Base-by-base conservation (phyloP, 2,888 invertebrate genomes). In the Tholera decimalis region DNA sequence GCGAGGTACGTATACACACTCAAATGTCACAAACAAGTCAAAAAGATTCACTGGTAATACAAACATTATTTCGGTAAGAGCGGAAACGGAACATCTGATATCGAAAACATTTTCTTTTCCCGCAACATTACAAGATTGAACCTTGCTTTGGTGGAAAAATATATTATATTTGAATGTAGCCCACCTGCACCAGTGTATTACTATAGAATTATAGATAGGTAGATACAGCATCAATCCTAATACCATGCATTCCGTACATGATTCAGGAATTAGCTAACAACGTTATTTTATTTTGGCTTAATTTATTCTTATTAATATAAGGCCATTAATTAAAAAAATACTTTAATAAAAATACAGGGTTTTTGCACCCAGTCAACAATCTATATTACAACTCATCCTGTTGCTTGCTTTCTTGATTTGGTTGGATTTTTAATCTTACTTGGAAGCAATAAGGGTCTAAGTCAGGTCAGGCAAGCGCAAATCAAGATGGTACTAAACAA, bases 51-150 rank as follows among this genome's bases (percentile, higher is more conserved):
- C n/a, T 6, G 5, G 20, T 5, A 3, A 15, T 11, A 28, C 11
- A 57, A 37, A 28, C 28, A 37, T 37, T n/a, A 57, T 26, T 37
- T 20, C 15, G 15, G 9, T 37, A 55, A 55, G 15, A 55, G 20
- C n/a, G 37, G 37, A 26, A 61, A 20, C n/a, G 26, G 8, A 33
- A 20, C 13, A 26, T 26, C 26, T 8, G 9, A n/a, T 35, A 60
- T 20, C 20, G 26, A 61, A 20, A 8, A 60, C n/a, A 43, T 26
- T 20, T 61, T 35, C 33, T 35, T n/a, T n/a, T n/a, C n/a, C n/a
- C n/a, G n/a, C n/a, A n/a, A n/a, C n/a, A n/a, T n/a, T n/a, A n/a
- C n/a, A n/a, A n/a, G n/a, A n/a, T n/a, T n/a, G n/a, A n/a, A n/a
- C n/a, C n/a, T 20, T 41, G 9, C 20, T 20, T 20, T 41, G 20